Conservation (phyloP, 2,888 invertebrate genomes). For the Hirtodrosophila trivittata region DNA sequence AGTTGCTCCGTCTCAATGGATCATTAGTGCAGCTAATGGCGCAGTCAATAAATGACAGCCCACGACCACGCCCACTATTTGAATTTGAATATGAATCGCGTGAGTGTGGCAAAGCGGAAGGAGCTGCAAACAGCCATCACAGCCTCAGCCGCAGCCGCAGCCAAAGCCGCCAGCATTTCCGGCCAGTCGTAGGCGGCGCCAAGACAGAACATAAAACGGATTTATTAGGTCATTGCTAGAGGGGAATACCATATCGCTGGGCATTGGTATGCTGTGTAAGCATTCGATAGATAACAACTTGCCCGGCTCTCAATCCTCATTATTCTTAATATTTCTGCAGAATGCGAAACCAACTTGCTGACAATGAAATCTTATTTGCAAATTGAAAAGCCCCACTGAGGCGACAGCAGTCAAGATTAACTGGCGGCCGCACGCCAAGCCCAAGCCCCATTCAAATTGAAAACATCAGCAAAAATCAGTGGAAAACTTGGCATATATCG, state of each 20-base stretch:
- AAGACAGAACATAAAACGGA: conserved; percentile 71
- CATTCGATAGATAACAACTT: conserved; percentile 50
- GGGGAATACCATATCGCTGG: conserved; percentile 18
- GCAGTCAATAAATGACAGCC: conserved; percentile 74
- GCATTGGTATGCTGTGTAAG: conserved; percentile 55
- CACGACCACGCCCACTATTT: conserved; percentile 61
- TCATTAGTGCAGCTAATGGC: conserved; percentile 78
- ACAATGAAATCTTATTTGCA: conserved; percentile 63
- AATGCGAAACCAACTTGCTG: conserved; percentile 60
- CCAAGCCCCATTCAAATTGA: no score
- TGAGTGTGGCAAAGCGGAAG: conserved; percentile 1
- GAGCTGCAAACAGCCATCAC: conserved; percentile 21
- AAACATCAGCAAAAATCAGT: no score
- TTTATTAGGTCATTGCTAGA: conserved; percentile 73
- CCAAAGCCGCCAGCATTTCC: conserved; percentile 60
- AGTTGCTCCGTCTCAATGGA: conserved; percentile 63
- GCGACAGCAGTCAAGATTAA: conserved; percentile 26
- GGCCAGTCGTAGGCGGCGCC: conserved; percentile 70
- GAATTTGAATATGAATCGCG: conserved; percentile 73
- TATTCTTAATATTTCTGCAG: conserved; percentile 56
- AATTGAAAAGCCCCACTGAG: conserved; percentile 49
- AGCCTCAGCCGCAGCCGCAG: conserved; percentile 7
- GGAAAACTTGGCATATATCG: no score
- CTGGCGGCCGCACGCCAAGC: background rate
- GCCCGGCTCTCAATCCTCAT: conserved; percentile 28